Conservation (phyloP, 1,140 invertebrate genomes). For the Drosophila bocki region DNA sequence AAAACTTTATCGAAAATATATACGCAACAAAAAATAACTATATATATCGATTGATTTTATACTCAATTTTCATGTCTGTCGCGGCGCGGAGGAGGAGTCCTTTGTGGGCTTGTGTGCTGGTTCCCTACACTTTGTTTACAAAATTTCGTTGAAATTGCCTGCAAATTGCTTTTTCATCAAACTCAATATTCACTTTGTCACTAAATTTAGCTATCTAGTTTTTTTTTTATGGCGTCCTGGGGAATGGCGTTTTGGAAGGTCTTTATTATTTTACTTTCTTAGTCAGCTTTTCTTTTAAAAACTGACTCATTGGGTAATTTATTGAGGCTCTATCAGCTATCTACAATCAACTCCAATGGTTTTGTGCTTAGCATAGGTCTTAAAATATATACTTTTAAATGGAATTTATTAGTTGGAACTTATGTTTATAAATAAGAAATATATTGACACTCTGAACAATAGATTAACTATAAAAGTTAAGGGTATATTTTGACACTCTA, state of each 20-base stretch:
- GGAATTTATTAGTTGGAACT: background rate
- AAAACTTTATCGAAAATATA: slow-evolving; percentile 18
- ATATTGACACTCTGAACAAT: no score
- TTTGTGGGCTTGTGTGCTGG: background rate
- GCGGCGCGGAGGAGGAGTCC: background rate
- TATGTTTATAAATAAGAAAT: no score
- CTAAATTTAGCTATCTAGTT: slow-evolving; percentile 24
- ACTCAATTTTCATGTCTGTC: slow-evolving; percentile 7
- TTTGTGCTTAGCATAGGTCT: background rate
- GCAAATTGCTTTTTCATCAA: slow-evolving; percentile 29
- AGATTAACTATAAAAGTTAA: no score
- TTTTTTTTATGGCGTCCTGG: background rate
- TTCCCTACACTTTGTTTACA: slow-evolving; percentile 29
- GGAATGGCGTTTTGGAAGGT: background rate
- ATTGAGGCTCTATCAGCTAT: background rate
- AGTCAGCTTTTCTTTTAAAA: background rate
- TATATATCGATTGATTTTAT: slow-evolving; percentile 39
- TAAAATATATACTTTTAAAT: background rate
- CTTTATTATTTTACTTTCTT: slow-evolving; percentile 12
- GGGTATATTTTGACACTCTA: no score
- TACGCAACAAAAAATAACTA: slow-evolving; percentile 28
- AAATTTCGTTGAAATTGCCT: slow-evolving; percentile 25
- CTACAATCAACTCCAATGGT: background rate
- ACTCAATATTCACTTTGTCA: slow-evolving; percentile 6
- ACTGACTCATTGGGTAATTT: slow-evolving; percentile 11